Base-by-base conservation (phyloP, 2,113 vertebrate genomes). In the Rhinolophus ferrumequinum region DNA sequence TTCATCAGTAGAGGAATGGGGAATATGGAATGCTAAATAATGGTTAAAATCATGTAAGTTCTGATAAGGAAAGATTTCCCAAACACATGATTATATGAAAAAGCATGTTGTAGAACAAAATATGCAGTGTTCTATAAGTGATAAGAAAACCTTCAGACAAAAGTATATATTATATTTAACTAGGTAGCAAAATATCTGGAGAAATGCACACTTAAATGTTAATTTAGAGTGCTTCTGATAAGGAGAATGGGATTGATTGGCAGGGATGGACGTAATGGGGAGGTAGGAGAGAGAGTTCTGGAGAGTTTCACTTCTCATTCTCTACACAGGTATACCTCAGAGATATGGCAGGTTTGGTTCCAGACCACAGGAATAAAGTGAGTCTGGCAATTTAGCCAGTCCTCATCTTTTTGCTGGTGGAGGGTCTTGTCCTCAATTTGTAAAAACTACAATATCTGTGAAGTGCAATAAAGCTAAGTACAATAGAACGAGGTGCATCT, bases 21-120 rank as follows among this genome's bases (percentile, higher is more conserved):
- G 77, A 26, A 33, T 82, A 64, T 33, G n/a, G 26, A 96, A 73
- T 90, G 41, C 41, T 83, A 38, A 22, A 58, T 22, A 56, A 66
- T 26, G 1, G 35, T 81, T 88, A 91, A 77, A 90, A 81, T 47
- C n/a, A 50, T 62, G 26, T 85, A 81, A 96, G 64, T 77, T 93
- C 64, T 44, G 33, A 77, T 11, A 60, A 64, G 41, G 22, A 80
- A 41, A 66, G 13, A 67, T 85, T 77, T 90, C 8, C 54, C 44
- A 76, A 94, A 58, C 38, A 86, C 41, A 79, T 38, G 72, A 64
- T 58, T 86, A 50, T 12, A 75, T 41, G 41, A 54, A 70, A 90
- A 95, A 75, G 30, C 28, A 83, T 86, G 21, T 47, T 56, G 6
- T 7, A 85, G 38, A 67, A 70, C 15, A 85, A 96, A 84, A 70